Evolutionary conservation across 2,797 vertebrate species (phyloP).

Genomic region (Lepus townsendii): DNA sequence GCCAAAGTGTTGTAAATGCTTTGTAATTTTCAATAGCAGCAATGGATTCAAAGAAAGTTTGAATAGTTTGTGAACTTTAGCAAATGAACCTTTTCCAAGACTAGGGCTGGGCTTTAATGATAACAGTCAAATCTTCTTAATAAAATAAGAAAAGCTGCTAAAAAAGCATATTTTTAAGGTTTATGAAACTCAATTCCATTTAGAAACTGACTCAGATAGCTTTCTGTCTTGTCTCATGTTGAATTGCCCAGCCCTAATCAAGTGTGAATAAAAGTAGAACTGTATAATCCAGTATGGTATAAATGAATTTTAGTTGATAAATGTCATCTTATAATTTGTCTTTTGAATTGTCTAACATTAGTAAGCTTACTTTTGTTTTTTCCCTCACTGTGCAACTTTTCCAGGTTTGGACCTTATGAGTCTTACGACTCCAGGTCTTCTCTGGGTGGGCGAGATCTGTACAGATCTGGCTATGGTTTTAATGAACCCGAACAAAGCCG

Average conservation of each 20-base stretch:
- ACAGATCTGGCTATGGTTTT: slow-evolving; percentile 95
- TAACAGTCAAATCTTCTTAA: slow-evolving; percentile 74
- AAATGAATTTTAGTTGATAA: slow-evolving; percentile 92
- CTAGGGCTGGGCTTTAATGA: slow-evolving; percentile 91
- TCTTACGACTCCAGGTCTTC: slow-evolving; percentile 93
- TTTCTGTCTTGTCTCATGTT: slow-evolving; percentile 90
- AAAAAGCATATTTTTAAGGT: slow-evolving; percentile 85
- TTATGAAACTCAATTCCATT: slow-evolving; percentile 86
- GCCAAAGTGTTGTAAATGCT: slow-evolving; percentile 85
- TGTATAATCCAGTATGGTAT: slow-evolving; percentile 89
- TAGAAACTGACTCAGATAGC: slow-evolving; percentile 89
- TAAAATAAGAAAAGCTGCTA: slow-evolving; percentile 80
- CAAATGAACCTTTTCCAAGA: slow-evolving; percentile 88
- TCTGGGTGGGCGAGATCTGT: slow-evolving; percentile 92
- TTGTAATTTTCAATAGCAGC: slow-evolving; percentile 85
- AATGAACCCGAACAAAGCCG: slow-evolving; percentile 94
- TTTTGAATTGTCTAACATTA: slow-evolving; percentile 93
- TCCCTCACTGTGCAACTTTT: slow-evolving; percentile 93
- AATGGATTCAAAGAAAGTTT: slow-evolving; percentile 85
- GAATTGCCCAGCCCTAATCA: slow-evolving; percentile 91
- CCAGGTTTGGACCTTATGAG: slow-evolving; percentile 95
- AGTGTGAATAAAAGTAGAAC: slow-evolving; percentile 85
- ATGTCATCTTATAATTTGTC: slow-evolving; percentile 93
- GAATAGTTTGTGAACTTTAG: slow-evolving; percentile 87
- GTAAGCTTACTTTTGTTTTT: slow-evolving; percentile 94